Evolutionary conservation across 2,888 invertebrate species (phyloP).

Genomic region (Villa cingulata): DNA sequence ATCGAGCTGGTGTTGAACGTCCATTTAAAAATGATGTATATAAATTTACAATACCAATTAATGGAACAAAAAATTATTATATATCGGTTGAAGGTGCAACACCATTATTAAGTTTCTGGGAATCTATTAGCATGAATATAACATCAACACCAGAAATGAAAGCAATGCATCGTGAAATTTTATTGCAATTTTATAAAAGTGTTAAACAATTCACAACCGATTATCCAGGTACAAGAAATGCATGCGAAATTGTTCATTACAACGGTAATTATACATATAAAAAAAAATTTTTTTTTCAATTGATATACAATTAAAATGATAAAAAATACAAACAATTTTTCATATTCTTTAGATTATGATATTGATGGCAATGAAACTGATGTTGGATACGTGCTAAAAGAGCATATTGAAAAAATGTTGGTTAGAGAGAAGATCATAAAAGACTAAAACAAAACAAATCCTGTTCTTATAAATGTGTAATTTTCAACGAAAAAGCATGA

Average conservation of each 20-base stretch:
- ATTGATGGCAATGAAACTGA: not conserved
- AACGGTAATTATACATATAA: slow-evolving; percentile 18
- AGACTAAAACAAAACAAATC: not conserved
- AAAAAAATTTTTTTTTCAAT: not conserved
- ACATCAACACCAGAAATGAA: slow-evolving; percentile 25
- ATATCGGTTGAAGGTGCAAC: slow-evolving; percentile 30
- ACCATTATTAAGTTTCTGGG: slow-evolving; percentile 28
- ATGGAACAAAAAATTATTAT: slow-evolving; percentile 23
- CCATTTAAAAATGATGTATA: slow-evolving; percentile 28
- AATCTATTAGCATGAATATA: slow-evolving; percentile 19
- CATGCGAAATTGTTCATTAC: slow-evolving; percentile 24
- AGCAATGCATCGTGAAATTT: slow-evolving; percentile 26
- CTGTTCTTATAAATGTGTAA: too few species aligned
- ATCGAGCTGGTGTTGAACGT: slow-evolving; percentile 27
- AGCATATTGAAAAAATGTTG: not conserved
- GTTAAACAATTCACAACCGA: slow-evolving; percentile 19
- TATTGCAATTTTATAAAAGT: slow-evolving; percentile 25
- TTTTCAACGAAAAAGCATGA: too few species aligned
- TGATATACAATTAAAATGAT: too few species aligned
- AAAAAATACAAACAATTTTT: not conserved
- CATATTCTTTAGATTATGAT: not conserved
- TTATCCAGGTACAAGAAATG: slow-evolving; percentile 24
- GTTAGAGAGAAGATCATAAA: not conserved
- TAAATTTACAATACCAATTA: slow-evolving; percentile 18
- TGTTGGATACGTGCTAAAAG: not conserved